Conservation (phyloP, 1,140 invertebrate species). For the Hormaphis cornu region DNA sequence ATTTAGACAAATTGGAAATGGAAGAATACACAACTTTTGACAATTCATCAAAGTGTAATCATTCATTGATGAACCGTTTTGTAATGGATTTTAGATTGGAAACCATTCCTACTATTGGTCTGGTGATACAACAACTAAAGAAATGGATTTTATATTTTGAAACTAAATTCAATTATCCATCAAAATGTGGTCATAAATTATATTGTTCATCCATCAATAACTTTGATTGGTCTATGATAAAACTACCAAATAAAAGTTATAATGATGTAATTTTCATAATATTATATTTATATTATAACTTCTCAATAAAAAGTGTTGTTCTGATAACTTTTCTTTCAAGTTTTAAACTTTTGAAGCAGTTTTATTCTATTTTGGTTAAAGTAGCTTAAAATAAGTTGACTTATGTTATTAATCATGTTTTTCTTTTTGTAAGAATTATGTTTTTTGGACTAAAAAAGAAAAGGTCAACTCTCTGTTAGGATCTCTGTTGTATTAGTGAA, state of each 20-base stretch:
- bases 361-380: too few species aligned
- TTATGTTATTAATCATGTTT: too few species aligned
- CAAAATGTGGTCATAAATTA: background rate
- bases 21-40: conserved; percentile 14
- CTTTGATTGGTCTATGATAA: conserved; percentile 9
- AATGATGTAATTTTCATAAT: background rate
- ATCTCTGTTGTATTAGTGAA: too few species aligned
- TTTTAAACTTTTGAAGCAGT: too few species aligned
- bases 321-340: too few species aligned
- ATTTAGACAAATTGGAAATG: background rate
- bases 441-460: too few species aligned
- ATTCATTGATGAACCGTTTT: background rate
- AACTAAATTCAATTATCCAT: background rate
- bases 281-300: too few species aligned
- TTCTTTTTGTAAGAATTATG: too few species aligned
- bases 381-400: too few species aligned
- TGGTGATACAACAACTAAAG: background rate
- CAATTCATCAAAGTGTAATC: background rate
- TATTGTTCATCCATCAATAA: background rate
- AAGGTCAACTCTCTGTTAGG: too few species aligned
- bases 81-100: background rate
- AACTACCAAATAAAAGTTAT: background rate
- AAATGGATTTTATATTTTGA: conserved; percentile 4
- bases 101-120: background rate
- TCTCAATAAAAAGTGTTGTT: too few species aligned